Base-by-base conservation (phyloP, 2,113 vertebrate species). In the Aepyceros melampus region DNA sequence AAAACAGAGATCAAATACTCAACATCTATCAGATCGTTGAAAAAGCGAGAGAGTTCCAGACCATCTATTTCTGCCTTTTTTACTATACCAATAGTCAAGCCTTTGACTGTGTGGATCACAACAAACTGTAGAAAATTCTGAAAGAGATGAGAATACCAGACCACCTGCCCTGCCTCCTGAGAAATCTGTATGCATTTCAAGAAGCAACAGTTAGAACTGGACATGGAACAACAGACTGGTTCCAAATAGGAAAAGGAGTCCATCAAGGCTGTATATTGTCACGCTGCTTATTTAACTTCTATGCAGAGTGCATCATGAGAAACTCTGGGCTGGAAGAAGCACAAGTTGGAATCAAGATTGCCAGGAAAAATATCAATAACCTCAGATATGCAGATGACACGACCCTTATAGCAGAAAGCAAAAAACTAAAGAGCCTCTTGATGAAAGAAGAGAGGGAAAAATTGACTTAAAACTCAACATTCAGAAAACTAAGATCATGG, bases 1-100 rank as follows among this genome's bases (percentile, higher is more conserved):
- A 31, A 67, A 36, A 8, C 33, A n/a, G 33, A n/a, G 17, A 67
- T 67, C 33, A 67, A 67, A 36, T 67, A 21, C 5, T 10, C 17
- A 67, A 67, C n/a, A 36, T 67, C 17, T 2, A 21, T 5, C 1
- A 0, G 64, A 36, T 67, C 17, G 9, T 21, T 0, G 0, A 67
- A 21, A 67, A 67, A 67, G 17, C 1, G 2, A 67, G 14, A 62
- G 64, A 67, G 33, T 67, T 21, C 33, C 64, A 67, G 64, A 67
- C 36, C 33, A 36, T 67, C 64, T 36, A 21, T 67, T 36, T 67
- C 64, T 36, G 8, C n/a, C n/a, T 36, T 67, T 36, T 36, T n/a
- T 16, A 36, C 17, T 21, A 36, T 67, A 8, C 8, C 33, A 67
- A 33, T 4, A 64, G 60, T 64, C 31, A 21, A 67, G 64, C 8